Percentiles rank a stretch among this genome's conserved stretches.
Conservation (phyloP, 2,888 invertebrate species). For the Bombylius discolor region DNA sequence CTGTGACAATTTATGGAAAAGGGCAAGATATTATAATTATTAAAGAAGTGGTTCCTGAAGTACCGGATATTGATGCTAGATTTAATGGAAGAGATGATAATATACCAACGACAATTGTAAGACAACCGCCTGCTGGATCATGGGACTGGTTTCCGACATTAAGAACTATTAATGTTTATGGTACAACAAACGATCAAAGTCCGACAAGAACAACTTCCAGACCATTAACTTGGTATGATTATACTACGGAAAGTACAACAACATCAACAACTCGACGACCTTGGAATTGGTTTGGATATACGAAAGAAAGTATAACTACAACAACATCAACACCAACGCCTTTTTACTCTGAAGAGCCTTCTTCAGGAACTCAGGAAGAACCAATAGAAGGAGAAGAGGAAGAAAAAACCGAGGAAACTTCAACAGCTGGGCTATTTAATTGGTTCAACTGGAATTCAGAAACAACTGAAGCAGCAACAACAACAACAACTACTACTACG, state of each 20-base stretch:
- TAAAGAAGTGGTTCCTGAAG: background rate
- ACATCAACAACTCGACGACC: too few relatives aligned
- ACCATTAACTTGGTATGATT: background rate
- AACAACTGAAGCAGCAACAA: too few relatives aligned
- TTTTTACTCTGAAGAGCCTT: too few relatives aligned
- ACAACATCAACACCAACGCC: background rate
- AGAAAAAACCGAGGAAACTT: too few relatives aligned
- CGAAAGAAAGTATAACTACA: background rate
- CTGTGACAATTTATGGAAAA: background rate
- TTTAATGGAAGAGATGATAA: background rate
- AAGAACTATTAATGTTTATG: background rate
- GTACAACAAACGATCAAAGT: background rate
- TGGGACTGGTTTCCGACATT: background rate
- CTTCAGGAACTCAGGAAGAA: too few relatives aligned
- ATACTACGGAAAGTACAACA: too few relatives aligned
- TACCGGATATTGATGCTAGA: background rate
- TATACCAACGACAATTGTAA: background rate
- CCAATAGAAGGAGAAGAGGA: too few relatives aligned
- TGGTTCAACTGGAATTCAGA: too few relatives aligned
- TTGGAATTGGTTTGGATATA: too few relatives aligned
- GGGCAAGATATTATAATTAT: background rate
- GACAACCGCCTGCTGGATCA: background rate
- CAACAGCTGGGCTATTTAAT: too few relatives aligned
- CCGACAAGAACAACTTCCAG: background rate
- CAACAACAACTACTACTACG: too few relatives aligned